phyloP scores from a whole-genome alignment of 2,113 vertebrate genomes.

The Anolis carolinensis region DNA sequence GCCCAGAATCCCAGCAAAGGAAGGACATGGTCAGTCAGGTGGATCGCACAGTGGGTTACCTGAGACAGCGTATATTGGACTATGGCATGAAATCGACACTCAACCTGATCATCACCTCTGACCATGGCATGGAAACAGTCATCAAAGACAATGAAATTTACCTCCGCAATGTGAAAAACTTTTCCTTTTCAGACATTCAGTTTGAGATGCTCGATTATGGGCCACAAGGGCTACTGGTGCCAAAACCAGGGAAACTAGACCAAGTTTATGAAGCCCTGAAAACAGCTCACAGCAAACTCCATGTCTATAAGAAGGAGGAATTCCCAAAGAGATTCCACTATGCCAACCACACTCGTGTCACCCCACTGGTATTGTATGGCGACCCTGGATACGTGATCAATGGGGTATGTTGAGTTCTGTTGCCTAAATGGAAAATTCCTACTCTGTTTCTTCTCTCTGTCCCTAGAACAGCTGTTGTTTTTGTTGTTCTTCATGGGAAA shows the following conservation, averaged over 20 bases:
- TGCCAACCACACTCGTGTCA: constrained; percentile 77
- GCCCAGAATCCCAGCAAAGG: constrained; percentile 81
- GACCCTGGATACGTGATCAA: constrained; percentile 90
- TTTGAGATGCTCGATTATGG: constrained; percentile 90
- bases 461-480: neutral
- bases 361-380: constrained; percentile 81
- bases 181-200: constrained; percentile 81
- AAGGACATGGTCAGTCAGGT: constrained; percentile 82
- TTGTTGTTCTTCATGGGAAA: fast-evolving
- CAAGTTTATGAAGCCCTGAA: constrained; percentile 81
- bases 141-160: constrained; percentile 73
- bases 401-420: constrained; percentile 74
- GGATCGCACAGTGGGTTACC: constrained; percentile 85
- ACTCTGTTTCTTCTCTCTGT: neutral
- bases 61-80: constrained; percentile 70
- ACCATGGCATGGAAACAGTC: constrained; percentile 88
- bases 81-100: constrained; percentile 71
- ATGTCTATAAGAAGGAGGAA: constrained; percentile 85
- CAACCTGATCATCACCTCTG: constrained; percentile 85
- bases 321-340: constrained; percentile 82
- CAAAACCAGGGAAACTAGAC: constrained; percentile 85
- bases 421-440: neutral
- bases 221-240: constrained; percentile 81
- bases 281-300: constrained; percentile 79
- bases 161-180: constrained; percentile 71